phyloP scores from a whole-genome alignment of 2,113 vertebrate genomes.

The Myotis davidii region DNA sequence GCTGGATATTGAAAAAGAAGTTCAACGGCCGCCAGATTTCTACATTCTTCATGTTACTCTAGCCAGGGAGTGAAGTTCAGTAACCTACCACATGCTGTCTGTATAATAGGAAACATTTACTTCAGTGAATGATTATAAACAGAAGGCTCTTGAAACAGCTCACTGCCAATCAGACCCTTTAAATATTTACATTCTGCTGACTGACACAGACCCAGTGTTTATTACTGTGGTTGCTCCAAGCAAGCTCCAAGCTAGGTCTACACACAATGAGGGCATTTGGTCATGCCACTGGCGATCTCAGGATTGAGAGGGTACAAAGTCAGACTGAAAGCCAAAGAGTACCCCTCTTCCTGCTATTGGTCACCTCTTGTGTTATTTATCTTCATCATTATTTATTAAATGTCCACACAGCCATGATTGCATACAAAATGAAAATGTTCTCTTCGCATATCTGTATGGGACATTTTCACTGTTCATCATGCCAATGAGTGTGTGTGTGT shows the following conservation, averaged over 20 bases:
- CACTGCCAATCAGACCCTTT: slow-evolving; percentile 66
- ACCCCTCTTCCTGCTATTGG: background rate
- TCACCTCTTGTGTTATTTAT: background rate
- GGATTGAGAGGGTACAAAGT: background rate
- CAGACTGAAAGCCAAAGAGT: slow-evolving; percentile 40
- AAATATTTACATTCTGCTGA: slow-evolving; percentile 79
- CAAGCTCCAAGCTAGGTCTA: background rate
- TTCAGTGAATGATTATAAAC: slow-evolving; percentile 78
- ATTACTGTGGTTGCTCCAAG: background rate
- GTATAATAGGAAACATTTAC: slow-evolving; percentile 68
- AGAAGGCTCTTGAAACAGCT: slow-evolving; percentile 78
- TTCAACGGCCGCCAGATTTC: slow-evolving; percentile 1
- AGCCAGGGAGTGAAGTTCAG: slow-evolving; percentile 51
- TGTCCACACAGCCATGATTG: background rate
- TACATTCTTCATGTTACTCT: background rate
- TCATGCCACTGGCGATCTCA: background rate
- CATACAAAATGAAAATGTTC: background rate
- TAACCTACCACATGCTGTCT: slow-evolving; percentile 42
- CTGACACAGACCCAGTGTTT: slow-evolving; percentile 55
- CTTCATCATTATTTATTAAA: background rate
- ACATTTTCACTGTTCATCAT: background rate
- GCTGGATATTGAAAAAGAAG: rapidly evolving
- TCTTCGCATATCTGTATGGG: background rate
- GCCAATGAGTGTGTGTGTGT: background rate
- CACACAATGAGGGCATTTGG: background rate